Percentiles rank a stretch among this genome's conserved stretches.
Conservation (phyloP, 2,888 invertebrate species). For the Silvanus unidentatus region DNA sequence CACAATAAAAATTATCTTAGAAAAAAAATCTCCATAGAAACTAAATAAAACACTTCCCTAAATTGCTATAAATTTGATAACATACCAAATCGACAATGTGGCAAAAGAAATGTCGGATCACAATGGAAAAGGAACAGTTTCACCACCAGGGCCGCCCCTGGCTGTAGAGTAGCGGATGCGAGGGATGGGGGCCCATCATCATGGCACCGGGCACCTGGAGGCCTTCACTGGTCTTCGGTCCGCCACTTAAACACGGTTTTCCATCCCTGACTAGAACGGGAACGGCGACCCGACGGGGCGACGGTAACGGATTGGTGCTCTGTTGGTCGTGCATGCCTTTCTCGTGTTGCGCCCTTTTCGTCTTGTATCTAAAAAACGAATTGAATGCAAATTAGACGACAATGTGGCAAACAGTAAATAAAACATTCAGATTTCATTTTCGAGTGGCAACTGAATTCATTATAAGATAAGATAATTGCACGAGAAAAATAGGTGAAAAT, state of each 20-base stretch:
- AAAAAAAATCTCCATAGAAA: not conserved
- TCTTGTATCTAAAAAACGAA: slow-evolving; percentile 82
- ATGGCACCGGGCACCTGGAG: slow-evolving; percentile 35
- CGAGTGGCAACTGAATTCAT: too few species aligned
- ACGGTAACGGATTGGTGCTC: slow-evolving; percentile 51
- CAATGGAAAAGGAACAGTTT: slow-evolving; percentile 10
- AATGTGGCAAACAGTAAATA: too few species aligned
- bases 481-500: too few species aligned
- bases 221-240: slow-evolving; percentile 39
- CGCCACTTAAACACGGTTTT: slow-evolving; percentile 73
- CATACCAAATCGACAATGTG: too few species aligned
- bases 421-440: too few species aligned
- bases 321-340: slow-evolving; percentile 66
- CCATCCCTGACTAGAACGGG: slow-evolving; percentile 93
- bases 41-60: not conserved
- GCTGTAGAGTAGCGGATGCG: slow-evolving; percentile 46
- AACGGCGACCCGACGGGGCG: slow-evolving; percentile 87
- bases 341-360: slow-evolving; percentile 95
- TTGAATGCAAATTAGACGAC: not conserved
- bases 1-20: not conserved
- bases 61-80: too few species aligned
- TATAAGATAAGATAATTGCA: too few species aligned
- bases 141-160: slow-evolving; percentile 47
- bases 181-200: slow-evolving; percentile 36
- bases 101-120: not conserved